These are phyloP conservation scores for Oligia latruncula DNA, from an alignment of 2,888 invertebrate species.

Conservation along the genomic window DNA sequence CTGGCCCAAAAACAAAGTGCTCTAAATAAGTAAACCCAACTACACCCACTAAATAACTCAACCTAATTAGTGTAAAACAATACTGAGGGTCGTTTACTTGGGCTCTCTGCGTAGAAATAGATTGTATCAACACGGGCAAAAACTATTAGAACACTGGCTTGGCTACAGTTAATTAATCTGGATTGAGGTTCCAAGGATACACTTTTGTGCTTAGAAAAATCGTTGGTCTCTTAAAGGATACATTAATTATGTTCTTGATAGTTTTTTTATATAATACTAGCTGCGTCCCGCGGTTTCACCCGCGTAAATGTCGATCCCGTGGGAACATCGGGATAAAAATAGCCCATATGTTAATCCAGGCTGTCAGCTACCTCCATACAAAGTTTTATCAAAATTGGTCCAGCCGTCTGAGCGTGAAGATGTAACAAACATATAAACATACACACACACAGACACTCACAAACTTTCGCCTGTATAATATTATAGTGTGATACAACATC, in stretches of 20 bases:
- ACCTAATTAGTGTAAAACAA: slow-evolving; percentile 63
- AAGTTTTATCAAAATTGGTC: too few relatives aligned
- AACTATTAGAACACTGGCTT: slow-evolving; percentile 40
- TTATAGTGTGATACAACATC: background rate
- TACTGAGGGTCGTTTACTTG: slow-evolving; percentile 56
- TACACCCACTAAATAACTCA: slow-evolving; percentile 59
- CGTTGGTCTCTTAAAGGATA: background rate
- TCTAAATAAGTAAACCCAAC: slow-evolving; percentile 47
- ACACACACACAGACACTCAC: too few relatives aligned
- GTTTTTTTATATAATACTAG: background rate
- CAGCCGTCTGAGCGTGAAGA: too few relatives aligned
- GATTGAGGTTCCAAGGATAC: slow-evolving; percentile 22
- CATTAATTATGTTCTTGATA: background rate
- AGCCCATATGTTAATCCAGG: too few relatives aligned
- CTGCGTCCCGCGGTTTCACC: too few relatives aligned
- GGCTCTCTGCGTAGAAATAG: slow-evolving; percentile 51
- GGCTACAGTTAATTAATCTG: slow-evolving; percentile 48
- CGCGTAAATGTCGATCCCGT: too few relatives aligned
- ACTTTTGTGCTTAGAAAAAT: slow-evolving; percentile 16
- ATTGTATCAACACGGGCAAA: slow-evolving; percentile 61
- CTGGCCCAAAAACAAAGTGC: slow-evolving; percentile 12
- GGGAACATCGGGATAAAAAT: too few relatives aligned
- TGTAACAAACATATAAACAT: too few relatives aligned
- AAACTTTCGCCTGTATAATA: too few relatives aligned
- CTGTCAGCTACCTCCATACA: too few relatives aligned